Evolutionary conservation across 2,113 vertebrate genomes (phyloP), one percentile per base, ranked within the genome.

Genomic region (Corythaeola cristata): DNA sequence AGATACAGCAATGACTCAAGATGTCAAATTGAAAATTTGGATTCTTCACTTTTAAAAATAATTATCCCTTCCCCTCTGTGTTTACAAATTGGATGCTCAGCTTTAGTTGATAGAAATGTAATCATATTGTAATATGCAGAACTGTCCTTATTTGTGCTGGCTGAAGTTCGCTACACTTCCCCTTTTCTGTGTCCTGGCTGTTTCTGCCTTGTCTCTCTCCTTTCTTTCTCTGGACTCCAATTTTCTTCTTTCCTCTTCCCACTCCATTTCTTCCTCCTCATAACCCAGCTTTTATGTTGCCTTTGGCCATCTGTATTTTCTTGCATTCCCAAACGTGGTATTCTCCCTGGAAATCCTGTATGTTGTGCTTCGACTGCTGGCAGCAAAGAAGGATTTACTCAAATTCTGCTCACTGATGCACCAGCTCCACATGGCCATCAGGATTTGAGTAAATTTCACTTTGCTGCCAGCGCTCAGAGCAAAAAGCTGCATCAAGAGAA

Each of bases 401-500:
- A 88, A 80, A 89, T 94, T 86, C 83, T 93, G 89, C 60, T 78
- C 88, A 60, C 44, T 82, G 80, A 84, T 84, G 55, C 85, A 91
- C 79, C 77, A 83, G 89, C 75, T 93, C 83, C 72, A 83, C 53
- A 53, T 0, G 1, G n/a, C 69, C 85, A 94, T 60, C 69, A 91
- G 63, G 47, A 89, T 94, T 89, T 79, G 78, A 90, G 93, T 92
- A 90, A 94, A 96, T 96, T 95, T 92, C 75, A 85, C 84, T 97
- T 96, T 87, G 77, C 95, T 97, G 91, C 88, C 93, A 96, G 89
- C 55, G 83, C 66, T 95, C 35, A 14, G 50, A 87, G 79, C 71
- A 95, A 92, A 96, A 95, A 88, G 59, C 78, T 85, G 85, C 93
- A 95, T 92, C 85, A 79, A 94, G 91, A 94, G 88, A 94, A 84